Conservation (phyloP, 1,140 invertebrate genomes). For the Ephestia elutella region DNA sequence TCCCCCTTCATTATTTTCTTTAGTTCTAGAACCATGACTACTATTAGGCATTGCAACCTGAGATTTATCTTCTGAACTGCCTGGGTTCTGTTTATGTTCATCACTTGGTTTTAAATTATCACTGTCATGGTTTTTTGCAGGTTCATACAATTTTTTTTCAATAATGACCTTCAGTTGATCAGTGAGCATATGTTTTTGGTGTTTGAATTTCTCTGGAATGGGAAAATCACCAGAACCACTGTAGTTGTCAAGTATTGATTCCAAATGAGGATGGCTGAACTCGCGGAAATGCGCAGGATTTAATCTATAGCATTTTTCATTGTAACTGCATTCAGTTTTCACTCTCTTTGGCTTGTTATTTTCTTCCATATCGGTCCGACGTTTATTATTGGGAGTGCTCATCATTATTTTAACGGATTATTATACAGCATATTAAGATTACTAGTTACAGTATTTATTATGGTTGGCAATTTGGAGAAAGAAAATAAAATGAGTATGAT, state of each 20-base stretch:
- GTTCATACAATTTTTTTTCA: conserved; percentile 47
- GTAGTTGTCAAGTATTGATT: conserved; percentile 64
- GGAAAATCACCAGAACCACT: conserved; percentile 56
- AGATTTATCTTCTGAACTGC: too few relatives aligned
- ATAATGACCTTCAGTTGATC: conserved; percentile 75
- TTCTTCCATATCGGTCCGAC: conserved; percentile 5
- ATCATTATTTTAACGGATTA: too few relatives aligned
- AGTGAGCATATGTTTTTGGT: conserved; percentile 58
- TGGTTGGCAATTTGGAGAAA: too few relatives aligned
- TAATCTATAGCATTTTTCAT: conserved; percentile 84
- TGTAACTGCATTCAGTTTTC: conserved; percentile 79
- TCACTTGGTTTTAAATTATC: too few relatives aligned
- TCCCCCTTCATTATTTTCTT: background rate
- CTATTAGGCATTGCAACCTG: too few relatives aligned
- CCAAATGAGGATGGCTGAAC: conserved; percentile 84
- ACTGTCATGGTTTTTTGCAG: background rate
- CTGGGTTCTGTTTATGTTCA: too few relatives aligned
- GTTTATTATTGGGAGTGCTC: background rate
- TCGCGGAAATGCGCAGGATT: conserved; percentile 89
- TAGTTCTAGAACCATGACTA: background rate
- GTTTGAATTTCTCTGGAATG: conserved; percentile 58
- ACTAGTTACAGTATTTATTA: too few relatives aligned
- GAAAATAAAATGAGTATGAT: too few relatives aligned
- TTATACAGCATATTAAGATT: too few relatives aligned
- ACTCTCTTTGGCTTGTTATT: conserved; percentile 38